Percentiles rank a stretch among this genome's conserved stretches.
These are phyloP conservation scores for Chloroceryle aenea DNA, from an alignment of 2,113 vertebrate species.

Conservation along the genomic window DNA sequence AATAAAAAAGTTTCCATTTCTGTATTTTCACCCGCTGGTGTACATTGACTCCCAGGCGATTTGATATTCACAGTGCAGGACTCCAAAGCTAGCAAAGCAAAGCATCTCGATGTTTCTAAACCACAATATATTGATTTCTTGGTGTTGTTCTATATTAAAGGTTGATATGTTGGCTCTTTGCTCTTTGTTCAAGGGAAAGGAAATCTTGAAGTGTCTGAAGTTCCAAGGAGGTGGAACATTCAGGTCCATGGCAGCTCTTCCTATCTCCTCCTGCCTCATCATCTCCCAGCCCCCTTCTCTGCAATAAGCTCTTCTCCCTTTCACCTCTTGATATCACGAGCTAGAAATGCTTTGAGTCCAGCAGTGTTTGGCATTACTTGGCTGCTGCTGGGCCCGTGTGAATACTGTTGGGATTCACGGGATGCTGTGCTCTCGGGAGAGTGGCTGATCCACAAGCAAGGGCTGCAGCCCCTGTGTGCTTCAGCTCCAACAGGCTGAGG, in stretches of 20 bases:
- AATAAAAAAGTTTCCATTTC: neutral
- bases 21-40: neutral
- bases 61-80: neutral
- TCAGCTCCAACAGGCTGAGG: neutral
- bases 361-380: neutral
- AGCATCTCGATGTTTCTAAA: neutral
- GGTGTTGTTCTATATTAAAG: neutral
- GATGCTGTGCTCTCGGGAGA: neutral
- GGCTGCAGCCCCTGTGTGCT: neutral
- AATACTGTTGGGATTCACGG: rapidly evolving
- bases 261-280: neutral
- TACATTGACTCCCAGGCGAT: rapidly evolving
- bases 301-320: neutral
- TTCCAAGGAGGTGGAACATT: neutral
- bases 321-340: neutral
- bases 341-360: neutral
- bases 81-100: neutral
- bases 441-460: rapidly evolving
- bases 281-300: neutral
- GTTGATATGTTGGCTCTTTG: neutral
- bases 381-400: neutral
- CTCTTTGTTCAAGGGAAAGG: neutral
- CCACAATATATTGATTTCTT: neutral
- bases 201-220: neutral
- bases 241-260: neutral